Conservation (phyloP, 1,140 invertebrate species). For the Drosophila nannoptera region DNA sequence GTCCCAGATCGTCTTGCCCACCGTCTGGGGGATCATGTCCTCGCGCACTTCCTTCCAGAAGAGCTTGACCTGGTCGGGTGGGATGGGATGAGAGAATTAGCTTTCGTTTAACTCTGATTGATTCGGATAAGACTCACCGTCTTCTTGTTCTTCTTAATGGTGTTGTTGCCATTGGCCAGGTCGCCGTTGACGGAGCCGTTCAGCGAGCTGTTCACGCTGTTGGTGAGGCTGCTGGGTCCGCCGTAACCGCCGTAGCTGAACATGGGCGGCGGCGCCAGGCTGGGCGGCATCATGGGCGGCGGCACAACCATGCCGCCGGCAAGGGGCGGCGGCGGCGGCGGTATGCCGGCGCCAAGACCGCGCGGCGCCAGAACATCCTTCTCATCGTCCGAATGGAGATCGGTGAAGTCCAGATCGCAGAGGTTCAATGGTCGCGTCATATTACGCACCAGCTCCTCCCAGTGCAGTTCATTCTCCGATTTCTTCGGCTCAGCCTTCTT, state of each 20-base stretch:
- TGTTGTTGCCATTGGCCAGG: slow-evolving; percentile 73
- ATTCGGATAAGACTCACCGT: slow-evolving; percentile 81
- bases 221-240: slow-evolving; percentile 60
- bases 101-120: no score
- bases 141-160: slow-evolving; percentile 94
- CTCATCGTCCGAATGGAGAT: slow-evolving; percentile 90
- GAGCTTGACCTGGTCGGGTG: slow-evolving; percentile 86
- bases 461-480: slow-evolving; percentile 95
- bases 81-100: neutral
- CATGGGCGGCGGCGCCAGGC: slow-evolving; percentile 79
- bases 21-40: slow-evolving; percentile 86
- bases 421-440: slow-evolving; percentile 91
- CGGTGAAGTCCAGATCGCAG: slow-evolving; percentile 98
- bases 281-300: slow-evolving; percentile 79
- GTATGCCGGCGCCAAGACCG: slow-evolving; percentile 82
- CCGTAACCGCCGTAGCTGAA: slow-evolving; percentile 69
- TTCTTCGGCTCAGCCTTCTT: slow-evolving; percentile 84
- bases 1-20: slow-evolving; percentile 94
- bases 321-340: slow-evolving; percentile 85
- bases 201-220: slow-evolving; percentile 75
- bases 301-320: slow-evolving; percentile 71
- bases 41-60: slow-evolving; percentile 98
- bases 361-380: slow-evolving; percentile 82
- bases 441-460: slow-evolving; percentile 93
- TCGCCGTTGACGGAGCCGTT: slow-evolving; percentile 78